Evolutionary conservation across 2,113 vertebrate species (phyloP).

Genomic region (Rhinolophus ferrumequinum): DNA sequence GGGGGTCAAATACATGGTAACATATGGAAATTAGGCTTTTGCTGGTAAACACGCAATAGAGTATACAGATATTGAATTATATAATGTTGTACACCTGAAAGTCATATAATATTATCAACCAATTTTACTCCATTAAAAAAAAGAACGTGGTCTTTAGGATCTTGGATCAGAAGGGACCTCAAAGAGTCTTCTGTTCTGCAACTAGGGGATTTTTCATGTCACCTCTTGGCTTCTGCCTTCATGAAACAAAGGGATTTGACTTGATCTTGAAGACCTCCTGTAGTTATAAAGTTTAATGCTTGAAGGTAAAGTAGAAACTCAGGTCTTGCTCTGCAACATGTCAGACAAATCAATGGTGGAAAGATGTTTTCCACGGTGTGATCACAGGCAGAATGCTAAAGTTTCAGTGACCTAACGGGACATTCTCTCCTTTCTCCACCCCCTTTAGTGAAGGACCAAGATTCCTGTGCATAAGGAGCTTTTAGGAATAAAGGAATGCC

Average conservation of each 20-base stretch:
- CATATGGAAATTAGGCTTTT: background rate
- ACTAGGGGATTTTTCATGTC: background rate
- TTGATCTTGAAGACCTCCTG: background rate
- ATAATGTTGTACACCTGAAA: background rate
- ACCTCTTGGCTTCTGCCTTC: background rate
- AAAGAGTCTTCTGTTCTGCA: background rate
- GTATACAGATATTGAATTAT: background rate
- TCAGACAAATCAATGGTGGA: conserved; percentile 21
- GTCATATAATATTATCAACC: background rate
- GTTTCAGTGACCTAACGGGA: conserved; percentile 10
- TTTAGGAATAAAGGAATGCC: conserved; percentile 33
- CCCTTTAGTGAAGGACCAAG: background rate
- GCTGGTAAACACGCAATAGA: background rate
- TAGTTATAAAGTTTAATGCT: background rate
- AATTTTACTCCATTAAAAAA: background rate
- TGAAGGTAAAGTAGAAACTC: conserved; percentile 12
- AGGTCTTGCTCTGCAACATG: background rate
- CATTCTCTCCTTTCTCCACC: background rate
- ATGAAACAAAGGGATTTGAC: conserved; percentile 27
- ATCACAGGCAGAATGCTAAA: conserved; percentile 27
- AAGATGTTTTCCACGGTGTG: background rate
- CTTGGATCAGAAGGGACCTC: background rate
- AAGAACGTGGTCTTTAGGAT: background rate
- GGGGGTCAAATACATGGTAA: background rate
- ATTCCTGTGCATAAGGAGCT: background rate